Conservation (phyloP, 2,113 vertebrate genomes). For the Promerops cafer region DNA sequence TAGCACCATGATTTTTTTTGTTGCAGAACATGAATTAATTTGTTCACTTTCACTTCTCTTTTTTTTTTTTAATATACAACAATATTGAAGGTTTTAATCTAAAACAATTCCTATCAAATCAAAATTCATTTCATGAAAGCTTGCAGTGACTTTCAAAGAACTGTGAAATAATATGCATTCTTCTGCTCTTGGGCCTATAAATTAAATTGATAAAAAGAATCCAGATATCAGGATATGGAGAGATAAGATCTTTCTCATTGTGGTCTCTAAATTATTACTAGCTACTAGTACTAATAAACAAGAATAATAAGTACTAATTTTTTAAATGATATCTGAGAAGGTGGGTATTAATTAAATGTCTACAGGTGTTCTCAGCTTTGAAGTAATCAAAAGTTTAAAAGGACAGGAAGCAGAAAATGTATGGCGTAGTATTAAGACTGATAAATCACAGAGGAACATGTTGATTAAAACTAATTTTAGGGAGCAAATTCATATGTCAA, state of each 20-base stretch:
- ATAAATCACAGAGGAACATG: background rate
- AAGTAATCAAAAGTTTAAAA: background rate
- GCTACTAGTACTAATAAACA: background rate
- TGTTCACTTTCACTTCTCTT: background rate
- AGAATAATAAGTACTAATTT: background rate
- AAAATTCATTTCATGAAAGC: background rate
- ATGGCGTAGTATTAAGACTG: background rate
- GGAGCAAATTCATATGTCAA: background rate
- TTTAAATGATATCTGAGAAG: background rate
- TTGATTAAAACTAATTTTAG: background rate
- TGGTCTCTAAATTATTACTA: background rate
- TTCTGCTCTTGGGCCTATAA: background rate
- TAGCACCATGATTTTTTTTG: background rate
- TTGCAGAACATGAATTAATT: background rate
- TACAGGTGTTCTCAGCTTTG: background rate
- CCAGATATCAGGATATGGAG: background rate
- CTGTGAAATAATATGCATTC: background rate
- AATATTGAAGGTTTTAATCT: background rate
- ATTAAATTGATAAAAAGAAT: background rate
- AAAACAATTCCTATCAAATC: background rate
- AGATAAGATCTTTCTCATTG: background rate
- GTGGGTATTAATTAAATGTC: background rate
- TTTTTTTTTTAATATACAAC: background rate
- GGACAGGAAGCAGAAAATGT: background rate
- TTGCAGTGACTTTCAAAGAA: background rate